Evolutionary conservation across 2,113 vertebrate genomes (phyloP).

Genomic region (Acanthisitta chloris): DNA sequence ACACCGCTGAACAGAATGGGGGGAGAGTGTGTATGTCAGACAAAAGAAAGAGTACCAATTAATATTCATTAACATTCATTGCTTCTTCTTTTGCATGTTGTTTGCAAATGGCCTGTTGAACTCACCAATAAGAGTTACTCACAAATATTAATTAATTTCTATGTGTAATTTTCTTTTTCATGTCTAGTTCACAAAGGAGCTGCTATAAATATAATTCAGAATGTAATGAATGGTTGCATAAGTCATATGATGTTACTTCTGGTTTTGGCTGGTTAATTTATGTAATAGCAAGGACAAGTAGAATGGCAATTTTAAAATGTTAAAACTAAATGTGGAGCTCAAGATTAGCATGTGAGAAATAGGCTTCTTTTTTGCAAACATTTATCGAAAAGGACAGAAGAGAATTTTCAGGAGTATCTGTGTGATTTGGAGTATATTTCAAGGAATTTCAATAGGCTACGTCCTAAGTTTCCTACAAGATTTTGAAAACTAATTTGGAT

Average conservation of each 20-base stretch:
- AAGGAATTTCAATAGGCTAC: not conserved
- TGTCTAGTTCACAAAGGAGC: not conserved
- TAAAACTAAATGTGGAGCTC: not conserved
- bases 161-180: conserved; percentile 8
- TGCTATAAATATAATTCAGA: conserved; percentile 17
- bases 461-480: not conserved
- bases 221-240: not conserved
- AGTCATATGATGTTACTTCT: conserved; percentile 10
- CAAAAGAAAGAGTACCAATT: conserved; percentile 8
- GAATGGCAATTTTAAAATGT: not conserved
- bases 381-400: not conserved
- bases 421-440: not conserved
- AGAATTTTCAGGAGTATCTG: not conserved
- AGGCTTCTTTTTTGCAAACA: not conserved
- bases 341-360: not conserved
- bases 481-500: not conserved
- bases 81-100: not conserved
- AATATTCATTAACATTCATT: conserved; percentile 10
- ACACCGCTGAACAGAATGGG: not conserved
- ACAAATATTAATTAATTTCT: conserved; percentile 33
- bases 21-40: not conserved
- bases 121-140: not conserved
- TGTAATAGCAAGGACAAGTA: not conserved
- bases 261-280: not conserved
- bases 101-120: not conserved